Evolutionary conservation across 2,888 invertebrate genomes (phyloP).

Genomic region (Entomobrya proxima): DNA sequence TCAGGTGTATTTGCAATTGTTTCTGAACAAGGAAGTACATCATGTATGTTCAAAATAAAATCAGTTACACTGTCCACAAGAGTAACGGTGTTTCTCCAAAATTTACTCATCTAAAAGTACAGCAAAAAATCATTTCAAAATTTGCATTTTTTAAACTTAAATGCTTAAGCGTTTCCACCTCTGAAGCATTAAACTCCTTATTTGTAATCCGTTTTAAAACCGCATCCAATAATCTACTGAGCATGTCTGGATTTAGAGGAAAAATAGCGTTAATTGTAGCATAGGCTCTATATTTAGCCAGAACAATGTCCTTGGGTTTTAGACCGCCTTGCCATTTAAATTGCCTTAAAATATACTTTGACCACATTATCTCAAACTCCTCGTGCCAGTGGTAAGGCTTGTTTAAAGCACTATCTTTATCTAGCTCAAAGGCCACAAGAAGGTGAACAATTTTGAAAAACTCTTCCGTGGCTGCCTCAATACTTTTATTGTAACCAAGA

Average conservation of each 20-base stretch:
- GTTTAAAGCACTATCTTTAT: constrained; percentile 28
- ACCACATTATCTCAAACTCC: constrained; percentile 56
- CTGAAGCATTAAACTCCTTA: constrained; percentile 43
- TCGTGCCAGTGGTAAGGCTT: constrained; percentile 66
- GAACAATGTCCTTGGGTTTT: constrained; percentile 65
- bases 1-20: constrained; percentile 61
- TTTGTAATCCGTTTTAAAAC: constrained; percentile 25
- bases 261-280: constrained; percentile 56
- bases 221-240: constrained; percentile 50
- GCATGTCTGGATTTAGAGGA: constrained; percentile 62
- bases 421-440: constrained; percentile 52
- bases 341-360: constrained; percentile 62
- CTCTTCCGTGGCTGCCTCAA: constrained; percentile 59
- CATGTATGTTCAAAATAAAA: constrained; percentile 54
- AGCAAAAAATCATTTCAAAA: not conserved
- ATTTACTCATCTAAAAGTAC: constrained; percentile 19
- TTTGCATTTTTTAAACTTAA: constrained; percentile 1
- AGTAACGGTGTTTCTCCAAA: constrained; percentile 35
- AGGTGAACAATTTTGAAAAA: constrained; percentile 63
- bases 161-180: constrained; percentile 41
- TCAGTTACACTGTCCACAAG: constrained; percentile 33
- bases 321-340: constrained; percentile 67
- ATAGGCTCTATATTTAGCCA: constrained; percentile 67
- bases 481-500: constrained; percentile 62
- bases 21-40: constrained; percentile 53